Percentiles rank a stretch among this genome's conserved stretches.
These are phyloP conservation scores for Scelioninae gen. 1 DNA, from an alignment of 2,888 invertebrate genomes.

Conservation along the genomic window DNA sequence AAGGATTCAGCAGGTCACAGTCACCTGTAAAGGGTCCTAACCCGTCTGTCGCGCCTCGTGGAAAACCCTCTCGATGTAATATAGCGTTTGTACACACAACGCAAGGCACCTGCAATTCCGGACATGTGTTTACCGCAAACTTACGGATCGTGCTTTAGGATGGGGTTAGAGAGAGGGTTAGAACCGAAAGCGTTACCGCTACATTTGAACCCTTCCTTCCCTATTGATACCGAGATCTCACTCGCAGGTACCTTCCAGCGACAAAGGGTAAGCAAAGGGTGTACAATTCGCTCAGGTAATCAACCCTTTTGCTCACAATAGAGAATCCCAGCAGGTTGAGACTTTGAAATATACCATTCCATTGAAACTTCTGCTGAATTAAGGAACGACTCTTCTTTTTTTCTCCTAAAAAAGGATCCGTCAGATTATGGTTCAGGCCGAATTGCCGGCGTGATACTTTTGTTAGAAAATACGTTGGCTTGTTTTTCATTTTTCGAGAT, in stretches of 20 bases:
- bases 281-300: conserved; percentile 52
- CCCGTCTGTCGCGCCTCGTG: conserved; percentile 71
- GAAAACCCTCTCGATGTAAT: conserved; percentile 60
- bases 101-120: conserved; percentile 58
- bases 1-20: conserved; percentile 67
- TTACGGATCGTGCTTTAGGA: conserved; percentile 38
- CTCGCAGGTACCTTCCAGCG: conserved; percentile 39
- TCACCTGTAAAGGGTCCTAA: conserved; percentile 79
- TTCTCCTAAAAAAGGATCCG: conserved; percentile 10
- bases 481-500: conserved; percentile 16
- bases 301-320: conserved; percentile 61
- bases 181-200: conserved; percentile 26
- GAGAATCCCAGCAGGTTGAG: conserved; percentile 43
- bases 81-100: conserved; percentile 41
- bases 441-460: conserved; percentile 3
- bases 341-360: conserved; percentile 12
- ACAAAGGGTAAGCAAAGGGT: conserved; percentile 53
- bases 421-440: neutral
- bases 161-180: conserved; percentile 69
- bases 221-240: conserved; percentile 22
- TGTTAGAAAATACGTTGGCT: conserved; percentile 3
- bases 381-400: conserved; percentile 8
- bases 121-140: conserved; percentile 63
- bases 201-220: conserved; percentile 50
- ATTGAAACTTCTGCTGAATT: conserved; percentile 14